Evolutionary conservation across 2,888 invertebrate species (phyloP), one percentile per base, ranked within the genome.

Genomic region (Dasysyrphus tricinctus): DNA sequence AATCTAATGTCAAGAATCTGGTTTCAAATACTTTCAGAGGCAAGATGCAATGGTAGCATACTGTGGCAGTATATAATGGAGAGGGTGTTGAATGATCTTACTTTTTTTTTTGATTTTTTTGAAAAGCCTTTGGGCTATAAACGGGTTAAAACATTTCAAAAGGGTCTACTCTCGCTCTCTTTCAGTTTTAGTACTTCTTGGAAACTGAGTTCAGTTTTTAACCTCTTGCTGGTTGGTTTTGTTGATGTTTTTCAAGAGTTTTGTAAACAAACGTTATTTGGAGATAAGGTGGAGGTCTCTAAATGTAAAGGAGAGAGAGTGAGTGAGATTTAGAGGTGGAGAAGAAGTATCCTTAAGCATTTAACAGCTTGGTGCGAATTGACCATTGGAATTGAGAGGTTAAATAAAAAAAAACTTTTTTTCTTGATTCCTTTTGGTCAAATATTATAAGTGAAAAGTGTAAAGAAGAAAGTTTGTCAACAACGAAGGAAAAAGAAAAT

Each of bases 1-100:
- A 77, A 76, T 84, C 84, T 80, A 76, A 76, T 80, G 76, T 80
- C 84, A 80, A 67, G 80, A 80, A 80, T 84, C 80, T 83, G 75
- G 63, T 72, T 57, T 72, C 19, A 16, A 77, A 19, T 61, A 37
- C 44, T 70, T 34, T n/a, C n/a, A 9, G 63, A 49, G 16, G 42
- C 47, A 49, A 37, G 59, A 51, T 39, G 67, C 16, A 49, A 44
- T 63, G 61, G 39, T 63, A 24, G 42, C 12, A 59, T 39, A 54
- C 12, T 24, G 19, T 24, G 67, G 24, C 8, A 5, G 42, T 8
- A n/a, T n/a, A n/a, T n/a, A 51, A 37, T 16, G 51, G 32, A 59
- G 37, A 49, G 59, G 39, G 73, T 65, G 44, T 47, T 47, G 67
- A 51, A 51, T 51, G 37, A 37, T 67, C 37, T 49, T 51, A 37